Evolutionary conservation across 2,888 invertebrate genomes (phyloP).

Genomic region (Penaeus monodon): DNA sequence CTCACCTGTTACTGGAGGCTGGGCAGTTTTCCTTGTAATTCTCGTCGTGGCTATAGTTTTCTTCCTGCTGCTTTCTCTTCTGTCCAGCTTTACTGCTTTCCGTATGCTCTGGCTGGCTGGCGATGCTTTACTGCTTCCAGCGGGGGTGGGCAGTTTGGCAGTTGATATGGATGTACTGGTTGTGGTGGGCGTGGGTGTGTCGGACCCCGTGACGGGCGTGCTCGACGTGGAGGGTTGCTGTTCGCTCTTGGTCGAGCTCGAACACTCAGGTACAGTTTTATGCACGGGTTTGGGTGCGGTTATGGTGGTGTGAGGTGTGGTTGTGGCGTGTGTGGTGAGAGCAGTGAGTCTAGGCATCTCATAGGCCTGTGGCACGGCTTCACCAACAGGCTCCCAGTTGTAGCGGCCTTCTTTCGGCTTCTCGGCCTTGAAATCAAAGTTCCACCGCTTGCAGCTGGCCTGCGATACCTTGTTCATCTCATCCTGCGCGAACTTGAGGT

Average conservation of each 20-base stretch:
- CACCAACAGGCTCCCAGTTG: slow-evolving; percentile 40
- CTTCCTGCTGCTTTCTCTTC: neutral
- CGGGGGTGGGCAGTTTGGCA: neutral
- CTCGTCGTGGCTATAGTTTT: neutral
- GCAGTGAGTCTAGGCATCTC: slow-evolving; percentile 39
- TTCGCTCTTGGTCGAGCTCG: neutral
- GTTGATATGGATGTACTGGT: neutral
- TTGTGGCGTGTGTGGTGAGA: neutral
- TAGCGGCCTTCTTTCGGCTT: slow-evolving; percentile 59
- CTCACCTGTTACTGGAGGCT: slow-evolving; percentile 12
- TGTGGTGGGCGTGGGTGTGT: slow-evolving; percentile 2
- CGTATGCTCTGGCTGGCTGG: too few species aligned
- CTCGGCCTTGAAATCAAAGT: slow-evolving; percentile 60
- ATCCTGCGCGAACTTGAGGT: slow-evolving; percentile 54
- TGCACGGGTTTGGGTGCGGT: neutral
- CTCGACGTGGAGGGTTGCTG: neutral
- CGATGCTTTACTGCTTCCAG: too few species aligned
- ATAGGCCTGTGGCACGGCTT: slow-evolving; percentile 58
- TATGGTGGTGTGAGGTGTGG: neutral
- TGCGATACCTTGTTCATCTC: slow-evolving; percentile 56
- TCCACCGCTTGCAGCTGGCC: slow-evolving; percentile 51
- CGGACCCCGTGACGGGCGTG: neutral
- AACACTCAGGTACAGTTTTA: neutral
- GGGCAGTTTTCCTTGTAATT: neutral
- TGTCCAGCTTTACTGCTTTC: too few species aligned